phyloP scores from a whole-genome alignment of 2,113 vertebrate genomes.

The Pelusios castaneus region DNA sequence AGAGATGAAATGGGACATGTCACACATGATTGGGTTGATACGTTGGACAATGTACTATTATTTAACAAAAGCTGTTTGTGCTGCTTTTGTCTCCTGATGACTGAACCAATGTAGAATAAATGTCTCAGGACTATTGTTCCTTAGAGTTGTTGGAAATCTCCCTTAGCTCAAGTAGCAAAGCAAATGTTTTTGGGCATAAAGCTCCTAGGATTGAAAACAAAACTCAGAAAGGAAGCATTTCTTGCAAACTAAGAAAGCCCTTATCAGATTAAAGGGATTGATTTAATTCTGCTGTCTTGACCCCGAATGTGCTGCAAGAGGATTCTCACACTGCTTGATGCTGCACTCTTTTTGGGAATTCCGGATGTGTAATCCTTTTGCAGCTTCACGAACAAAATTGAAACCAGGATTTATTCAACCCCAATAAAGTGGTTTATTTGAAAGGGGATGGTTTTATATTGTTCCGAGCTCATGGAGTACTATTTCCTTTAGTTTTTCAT shows the following conservation, averaged over 20 bases:
- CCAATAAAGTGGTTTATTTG: neutral
- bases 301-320: neutral
- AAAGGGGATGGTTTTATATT: neutral
- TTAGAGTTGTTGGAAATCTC: rapidly evolving
- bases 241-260: rapidly evolving
- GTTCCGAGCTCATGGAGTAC: neutral
- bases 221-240: neutral
- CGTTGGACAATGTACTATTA: neutral
- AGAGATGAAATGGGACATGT: neutral
- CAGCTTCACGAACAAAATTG: rapidly evolving
- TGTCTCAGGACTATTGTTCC: neutral
- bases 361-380: rapidly evolving
- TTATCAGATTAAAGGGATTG: rapidly evolving
- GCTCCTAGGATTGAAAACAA: neutral
- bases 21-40: neutral
- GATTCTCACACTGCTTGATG: neutral
- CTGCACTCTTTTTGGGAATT: neutral
- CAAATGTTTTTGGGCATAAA: neutral
- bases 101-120: too few species aligned
- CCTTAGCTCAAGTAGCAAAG: rapidly evolving
- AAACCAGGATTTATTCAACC: rapidly evolving
- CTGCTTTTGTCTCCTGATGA: neutral
- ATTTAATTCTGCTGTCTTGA: rapidly evolving
- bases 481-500: neutral
- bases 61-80: neutral